These are phyloP conservation scores for Sylvilagus floridanus DNA, from an alignment of 2,797 vertebrate species.

Conservation along the genomic window DNA sequence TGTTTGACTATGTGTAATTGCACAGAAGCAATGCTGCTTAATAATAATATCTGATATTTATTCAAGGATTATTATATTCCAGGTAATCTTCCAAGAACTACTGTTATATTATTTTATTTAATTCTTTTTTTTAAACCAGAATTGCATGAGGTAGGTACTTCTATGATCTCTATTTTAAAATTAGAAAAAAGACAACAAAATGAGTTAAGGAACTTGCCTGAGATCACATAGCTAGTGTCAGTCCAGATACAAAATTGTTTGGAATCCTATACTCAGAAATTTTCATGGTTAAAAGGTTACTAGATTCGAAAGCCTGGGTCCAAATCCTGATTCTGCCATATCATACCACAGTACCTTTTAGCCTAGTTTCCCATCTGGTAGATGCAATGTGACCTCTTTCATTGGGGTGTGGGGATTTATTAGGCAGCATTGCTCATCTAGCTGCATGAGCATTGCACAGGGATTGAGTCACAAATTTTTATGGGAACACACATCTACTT, in stretches of 20 bases:
- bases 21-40: neutral
- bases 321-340: neutral
- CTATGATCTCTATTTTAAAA: neutral
- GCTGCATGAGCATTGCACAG: neutral
- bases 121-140: neutral
- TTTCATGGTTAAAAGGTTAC: neutral
- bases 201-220: neutral
- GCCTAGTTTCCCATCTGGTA: neutral
- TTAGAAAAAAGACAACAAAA: conserved; percentile 19
- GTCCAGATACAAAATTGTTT: neutral
- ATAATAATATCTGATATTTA: neutral
- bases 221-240: neutral
- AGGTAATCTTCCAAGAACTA: neutral
- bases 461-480: conserved; percentile 2
- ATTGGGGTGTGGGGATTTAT: neutral
- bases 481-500: neutral
- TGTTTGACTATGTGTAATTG: neutral
- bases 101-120: neutral
- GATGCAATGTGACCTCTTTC: neutral
- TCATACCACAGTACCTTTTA: neutral
- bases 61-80: neutral
- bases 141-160: neutral
- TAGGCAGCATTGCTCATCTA: neutral
- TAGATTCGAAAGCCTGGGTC: neutral
- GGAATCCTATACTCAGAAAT: neutral